Evolutionary conservation across 2,888 invertebrate species (phyloP).

Genomic region (Dasysyrphus albostriatus): DNA sequence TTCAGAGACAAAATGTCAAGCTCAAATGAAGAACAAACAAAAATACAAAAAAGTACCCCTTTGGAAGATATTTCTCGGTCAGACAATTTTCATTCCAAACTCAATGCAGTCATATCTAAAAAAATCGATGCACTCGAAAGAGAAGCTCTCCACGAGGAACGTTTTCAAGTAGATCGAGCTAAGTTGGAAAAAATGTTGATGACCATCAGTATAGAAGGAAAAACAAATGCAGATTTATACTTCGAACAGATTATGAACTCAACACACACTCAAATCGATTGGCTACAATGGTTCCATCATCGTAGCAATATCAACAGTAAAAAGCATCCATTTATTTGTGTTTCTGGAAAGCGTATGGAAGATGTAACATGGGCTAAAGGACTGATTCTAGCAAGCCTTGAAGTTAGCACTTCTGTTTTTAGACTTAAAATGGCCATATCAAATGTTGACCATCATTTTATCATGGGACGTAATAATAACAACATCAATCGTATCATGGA

Average conservation of each 20-base stretch:
- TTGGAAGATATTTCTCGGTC: background rate
- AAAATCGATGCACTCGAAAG: background rate
- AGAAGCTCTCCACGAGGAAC: conserved; percentile 89
- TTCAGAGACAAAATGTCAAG: background rate
- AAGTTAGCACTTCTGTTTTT: conserved; percentile 96
- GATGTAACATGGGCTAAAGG: conserved; percentile 93
- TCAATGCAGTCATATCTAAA: background rate
- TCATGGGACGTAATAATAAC: conserved; percentile 93
- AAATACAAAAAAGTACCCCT: background rate
- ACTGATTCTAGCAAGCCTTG: conserved; percentile 93
- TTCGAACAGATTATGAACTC: conserved; percentile 90
- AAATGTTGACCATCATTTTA: conserved; percentile 98
- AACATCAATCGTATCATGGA: conserved; percentile 92
- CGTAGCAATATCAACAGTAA: conserved; percentile 95
- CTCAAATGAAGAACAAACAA: background rate
- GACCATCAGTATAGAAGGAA: conserved; percentile 85
- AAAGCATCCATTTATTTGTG: conserved; percentile 97
- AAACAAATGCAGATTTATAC: conserved; percentile 82
- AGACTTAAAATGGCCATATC: conserved; percentile 99
- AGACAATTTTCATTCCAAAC: background rate
- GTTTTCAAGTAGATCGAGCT: conserved; percentile 96
- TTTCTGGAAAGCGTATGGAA: conserved; percentile 89
- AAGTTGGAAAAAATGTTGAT: conserved; percentile 96
- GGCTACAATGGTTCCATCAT: conserved; percentile 95
- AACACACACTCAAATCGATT: conserved; percentile 95